Conservation (phyloP, 2,888 invertebrate species). For the Leptinotarsa rubiginosa region DNA sequence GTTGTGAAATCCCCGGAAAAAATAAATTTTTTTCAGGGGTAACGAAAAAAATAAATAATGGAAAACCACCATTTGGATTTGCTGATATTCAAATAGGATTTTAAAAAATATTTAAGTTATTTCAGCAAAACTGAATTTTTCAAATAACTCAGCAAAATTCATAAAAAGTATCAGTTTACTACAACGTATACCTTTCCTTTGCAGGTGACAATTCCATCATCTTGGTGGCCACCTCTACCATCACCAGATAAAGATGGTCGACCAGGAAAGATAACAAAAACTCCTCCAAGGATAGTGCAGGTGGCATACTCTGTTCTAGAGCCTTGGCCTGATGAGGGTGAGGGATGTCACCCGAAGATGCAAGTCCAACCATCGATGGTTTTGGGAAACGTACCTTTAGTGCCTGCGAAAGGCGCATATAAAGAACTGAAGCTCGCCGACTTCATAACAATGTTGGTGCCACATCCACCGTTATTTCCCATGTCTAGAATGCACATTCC, state of each 20-base stretch:
- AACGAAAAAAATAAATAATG: too few relatives aligned
- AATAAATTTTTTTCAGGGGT: too few relatives aligned
- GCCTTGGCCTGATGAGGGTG: constrained; percentile 76
- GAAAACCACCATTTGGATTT: too few relatives aligned
- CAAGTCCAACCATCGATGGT: constrained; percentile 73
- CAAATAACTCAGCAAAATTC: too few relatives aligned
- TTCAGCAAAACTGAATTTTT: too few relatives aligned
- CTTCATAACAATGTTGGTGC: constrained; percentile 85
- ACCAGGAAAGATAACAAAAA: constrained; percentile 62
- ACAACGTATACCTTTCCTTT: constrained; percentile 11
- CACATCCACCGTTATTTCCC: constrained; percentile 90
- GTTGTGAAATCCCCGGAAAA: too few relatives aligned
- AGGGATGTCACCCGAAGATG: constrained; percentile 81
- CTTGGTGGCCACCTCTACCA: constrained; percentile 89
- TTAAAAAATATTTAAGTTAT: too few relatives aligned
- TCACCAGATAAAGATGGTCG: constrained; percentile 73
- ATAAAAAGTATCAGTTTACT: too few relatives aligned
- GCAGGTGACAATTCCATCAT: constrained; percentile 82
- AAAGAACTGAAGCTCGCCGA: constrained; percentile 88
- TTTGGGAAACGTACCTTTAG: constrained; percentile 75
- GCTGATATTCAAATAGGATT: too few relatives aligned
- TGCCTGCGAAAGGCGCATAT: constrained; percentile 83
- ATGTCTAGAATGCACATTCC: constrained; percentile 91
- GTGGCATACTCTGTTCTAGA: constrained; percentile 91
- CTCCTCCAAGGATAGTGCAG: constrained; percentile 80